Evolutionary conservation across 2,797 vertebrate genomes (phyloP), one percentile per base, ranked within the genome.

Genomic region (Anabas testudineus): DNA sequence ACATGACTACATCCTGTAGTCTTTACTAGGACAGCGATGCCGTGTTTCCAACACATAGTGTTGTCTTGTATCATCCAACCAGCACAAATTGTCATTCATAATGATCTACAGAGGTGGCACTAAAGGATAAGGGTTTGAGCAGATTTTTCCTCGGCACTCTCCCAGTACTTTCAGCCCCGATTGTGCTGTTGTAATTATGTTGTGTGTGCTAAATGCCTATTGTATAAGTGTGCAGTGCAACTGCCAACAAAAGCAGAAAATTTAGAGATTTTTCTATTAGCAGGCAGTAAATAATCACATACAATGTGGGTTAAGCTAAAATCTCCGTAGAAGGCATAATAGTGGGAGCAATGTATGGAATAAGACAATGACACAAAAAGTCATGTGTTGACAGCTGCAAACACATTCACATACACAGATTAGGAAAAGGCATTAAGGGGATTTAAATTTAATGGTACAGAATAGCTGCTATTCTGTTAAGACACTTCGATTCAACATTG

Each of bases 151-250:
- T 86, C 89, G 87, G 84, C 85, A 26, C 71, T 64, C 81, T 79
- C 87, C 89, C 88, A 91, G 87, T 71, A 85, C 80, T 76, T 81
- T 71, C 74, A 80, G 83, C 73, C 68, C 82, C 76, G 67, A 86
- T n/a, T 88, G 86, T 78, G 85, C 81, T 84, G 82, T 89, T 90
- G 88, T 89, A 90, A 92, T 91, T 86, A 92, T 76, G 85, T 83
- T 82, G 87, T 83, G 87, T 62, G 22, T 87, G 89, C 86, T 88
- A 86, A 90, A 92, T 78, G 79, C 80, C 91, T 85, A 88, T 88
- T 92, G 88, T 90, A 78, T 80, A 78, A 80, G 88, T 86, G 83
- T 82, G 83, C 78, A 68, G 51, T 67, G 76, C 68, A 47, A 74
- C 79, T 85, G 87, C 87, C 78, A 84, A 90, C 82, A 82, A 88